Evolutionary conservation across 2,797 vertebrate genomes (phyloP), one percentile per base, ranked within the genome.

Genomic region (Taeniopygia guttata): DNA sequence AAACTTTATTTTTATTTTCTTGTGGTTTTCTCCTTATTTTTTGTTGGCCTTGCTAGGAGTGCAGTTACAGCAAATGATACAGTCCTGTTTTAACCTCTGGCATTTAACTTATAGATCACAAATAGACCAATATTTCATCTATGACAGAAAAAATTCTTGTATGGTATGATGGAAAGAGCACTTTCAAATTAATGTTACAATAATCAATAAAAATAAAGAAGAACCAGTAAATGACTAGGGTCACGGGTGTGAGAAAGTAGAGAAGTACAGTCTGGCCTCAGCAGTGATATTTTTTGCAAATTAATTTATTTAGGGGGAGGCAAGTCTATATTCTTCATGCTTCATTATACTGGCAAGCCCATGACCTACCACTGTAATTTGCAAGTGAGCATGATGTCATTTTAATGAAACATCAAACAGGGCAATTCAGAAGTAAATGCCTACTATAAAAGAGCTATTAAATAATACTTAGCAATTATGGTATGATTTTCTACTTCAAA

Each of bases 401-500:
- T 95, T 89, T 95, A 94, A 96, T 95, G 89, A 95, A 95, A 95
- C 69, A 89, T 96, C 92, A 95, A 69, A 72, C 58, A 92, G 76
- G 66, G 84, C 62, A 89, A 95, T 91, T 96, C 84, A 84, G 86
- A 95, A 95, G 62, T 73, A 85, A 96, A 95, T 84, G 62, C 82
- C 83, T 94, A 64, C 69, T 84, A 69, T 93, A 91, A 86, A 95
- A 69, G 64, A 92, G 48, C 79, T 84, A 95, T 96, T 95, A 96
- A 95, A 93, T 95, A 95, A 91, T 95, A 80, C 76, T 94, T 89
- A 94, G 79, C 51, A 93, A 92, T 96, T 96, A 95, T 67, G 32
- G 43, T 72, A 46, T 88, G 79, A 95, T 96, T 96, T 96, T 96
- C 94, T 94, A 91, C 92, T 95, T 96, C 93, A 95, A 94, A 95